Percentiles rank a stretch among this genome's conserved stretches.
These are phyloP conservation scores for Abrostola triplasia DNA, from an alignment of 2,888 invertebrate genomes.

Conservation along the genomic window DNA sequence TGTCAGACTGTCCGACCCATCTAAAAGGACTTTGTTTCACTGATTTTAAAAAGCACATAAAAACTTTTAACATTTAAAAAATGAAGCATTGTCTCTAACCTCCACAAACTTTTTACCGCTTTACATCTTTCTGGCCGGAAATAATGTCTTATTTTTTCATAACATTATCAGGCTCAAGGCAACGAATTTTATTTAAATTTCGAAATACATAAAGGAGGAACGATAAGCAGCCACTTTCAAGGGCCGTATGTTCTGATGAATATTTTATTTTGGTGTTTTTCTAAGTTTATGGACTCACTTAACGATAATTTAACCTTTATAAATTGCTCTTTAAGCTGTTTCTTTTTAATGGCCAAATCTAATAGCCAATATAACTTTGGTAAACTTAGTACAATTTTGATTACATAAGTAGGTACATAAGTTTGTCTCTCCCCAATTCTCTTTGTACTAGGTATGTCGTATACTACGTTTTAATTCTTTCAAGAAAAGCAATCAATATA, in stretches of 20 bases:
- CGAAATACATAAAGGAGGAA: constrained; percentile 14
- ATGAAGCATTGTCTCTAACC: constrained; percentile 2
- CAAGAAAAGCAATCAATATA: too few relatives aligned
- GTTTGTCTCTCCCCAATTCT: not conserved
- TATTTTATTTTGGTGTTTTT: constrained; percentile 30
- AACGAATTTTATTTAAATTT: constrained; percentile 14
- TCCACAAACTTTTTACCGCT: not conserved
- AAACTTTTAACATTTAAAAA: constrained; percentile 16
- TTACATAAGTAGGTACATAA: not conserved
- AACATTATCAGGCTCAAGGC: constrained; percentile 3
- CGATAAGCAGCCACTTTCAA: constrained; percentile 16
- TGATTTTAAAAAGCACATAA: constrained; percentile 4
- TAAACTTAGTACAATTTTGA: not conserved
- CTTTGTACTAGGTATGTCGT: too few relatives aligned
- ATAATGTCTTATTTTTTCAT: constrained; percentile 1
- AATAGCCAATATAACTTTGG: not conserved
- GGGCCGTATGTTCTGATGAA: constrained; percentile 21
- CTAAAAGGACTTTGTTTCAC: not conserved
- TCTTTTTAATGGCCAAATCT: constrained; percentile 7
- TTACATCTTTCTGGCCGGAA: not conserved
- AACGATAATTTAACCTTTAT: constrained; percentile 17
- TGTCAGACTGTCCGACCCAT: not conserved
- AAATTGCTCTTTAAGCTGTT: constrained; percentile 27
- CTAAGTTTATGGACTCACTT: constrained; percentile 16
- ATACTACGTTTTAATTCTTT: too few relatives aligned